A percentile compares a stretch with the other conserved stretches of the same genome.
Conservation (phyloP, 2,888 invertebrate species). For the Drosophila melanosoma region DNA sequence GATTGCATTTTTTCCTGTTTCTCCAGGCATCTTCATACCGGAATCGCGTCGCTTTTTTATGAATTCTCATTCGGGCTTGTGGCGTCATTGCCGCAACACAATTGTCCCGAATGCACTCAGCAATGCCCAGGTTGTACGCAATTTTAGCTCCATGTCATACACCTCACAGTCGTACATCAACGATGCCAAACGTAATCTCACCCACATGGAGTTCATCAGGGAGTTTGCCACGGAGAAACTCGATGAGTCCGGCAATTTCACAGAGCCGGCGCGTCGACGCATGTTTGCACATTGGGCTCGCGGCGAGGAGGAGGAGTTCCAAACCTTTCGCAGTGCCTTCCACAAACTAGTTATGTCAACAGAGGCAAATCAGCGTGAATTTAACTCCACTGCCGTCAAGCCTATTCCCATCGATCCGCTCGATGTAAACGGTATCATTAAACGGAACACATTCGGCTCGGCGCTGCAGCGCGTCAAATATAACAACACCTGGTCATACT, state of each 20-base stretch:
- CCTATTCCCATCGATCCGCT: constrained; percentile 80
- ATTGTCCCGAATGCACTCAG: constrained; percentile 84
- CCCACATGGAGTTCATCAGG: constrained; percentile 75
- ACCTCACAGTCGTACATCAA: constrained; percentile 71
- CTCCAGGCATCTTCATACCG: constrained; percentile 87
- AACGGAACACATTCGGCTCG: constrained; percentile 70
- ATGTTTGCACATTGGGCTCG: constrained; percentile 84
- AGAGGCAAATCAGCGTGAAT: constrained; percentile 64
- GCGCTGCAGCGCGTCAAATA: constrained; percentile 77
- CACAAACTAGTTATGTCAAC: constrained; percentile 74
- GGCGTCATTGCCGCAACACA: constrained; percentile 86
- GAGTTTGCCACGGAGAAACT: constrained; percentile 67
- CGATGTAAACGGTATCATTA: constrained; percentile 69
- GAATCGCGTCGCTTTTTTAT: constrained; percentile 87
- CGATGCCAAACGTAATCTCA: constrained; percentile 78
- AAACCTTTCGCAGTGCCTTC: constrained; percentile 77
- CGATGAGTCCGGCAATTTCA: constrained; percentile 66
- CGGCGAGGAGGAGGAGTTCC: constrained; percentile 80
- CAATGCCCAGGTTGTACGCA: constrained; percentile 86
- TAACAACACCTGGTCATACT: constrained; percentile 80
- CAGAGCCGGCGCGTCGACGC: constrained; percentile 77
- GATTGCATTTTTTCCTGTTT: neutral
- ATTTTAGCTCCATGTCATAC: constrained; percentile 86
- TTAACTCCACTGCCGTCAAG: constrained; percentile 69
- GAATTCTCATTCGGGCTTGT: constrained; percentile 89